Percentiles rank a stretch among this genome's conserved stretches.
phyloP scores from a whole-genome alignment of 2,797 vertebrate genomes.

The Euphonia xanthogaster region DNA sequence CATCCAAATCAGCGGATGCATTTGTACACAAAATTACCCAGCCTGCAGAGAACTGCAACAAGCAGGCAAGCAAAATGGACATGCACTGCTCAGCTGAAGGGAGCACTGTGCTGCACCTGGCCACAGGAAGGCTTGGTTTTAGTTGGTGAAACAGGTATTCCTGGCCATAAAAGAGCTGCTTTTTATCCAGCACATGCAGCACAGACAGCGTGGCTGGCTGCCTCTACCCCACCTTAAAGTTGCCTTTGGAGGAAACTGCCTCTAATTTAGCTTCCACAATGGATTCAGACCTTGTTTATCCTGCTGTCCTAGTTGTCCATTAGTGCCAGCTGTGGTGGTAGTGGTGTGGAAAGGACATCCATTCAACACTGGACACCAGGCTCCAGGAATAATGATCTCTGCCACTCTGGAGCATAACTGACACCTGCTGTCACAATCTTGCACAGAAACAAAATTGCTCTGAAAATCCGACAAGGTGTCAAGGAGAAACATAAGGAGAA shows the following conservation, averaged over 20 bases:
- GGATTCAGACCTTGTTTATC: neutral
- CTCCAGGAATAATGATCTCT: neutral
- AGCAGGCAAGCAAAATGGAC: neutral
- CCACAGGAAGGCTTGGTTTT: neutral
- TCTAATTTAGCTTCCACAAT: neutral
- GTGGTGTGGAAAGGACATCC: neutral
- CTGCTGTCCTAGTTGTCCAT: neutral
- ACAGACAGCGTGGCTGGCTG: neutral
- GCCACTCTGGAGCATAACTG: neutral
- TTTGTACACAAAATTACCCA: constrained; percentile 1
- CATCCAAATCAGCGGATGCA: neutral
- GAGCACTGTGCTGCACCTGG: neutral
- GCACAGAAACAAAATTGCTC: neutral
- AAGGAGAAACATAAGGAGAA: neutral
- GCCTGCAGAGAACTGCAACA: neutral
- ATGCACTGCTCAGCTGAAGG: neutral
- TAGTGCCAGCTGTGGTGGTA: neutral
- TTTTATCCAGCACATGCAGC: neutral
- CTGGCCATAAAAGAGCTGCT: neutral
- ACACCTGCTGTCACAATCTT: constrained; percentile 23
- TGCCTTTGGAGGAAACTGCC: neutral
- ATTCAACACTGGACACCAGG: neutral
- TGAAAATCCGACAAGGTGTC: neutral
- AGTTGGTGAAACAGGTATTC: neutral
- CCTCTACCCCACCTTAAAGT: neutral